A percentile compares a stretch with the other conserved stretches of the same genome.
These are phyloP conservation scores for Halcyon smyrnensis DNA, from an alignment of 2,797 vertebrate genomes.

Conservation along the genomic window DNA sequence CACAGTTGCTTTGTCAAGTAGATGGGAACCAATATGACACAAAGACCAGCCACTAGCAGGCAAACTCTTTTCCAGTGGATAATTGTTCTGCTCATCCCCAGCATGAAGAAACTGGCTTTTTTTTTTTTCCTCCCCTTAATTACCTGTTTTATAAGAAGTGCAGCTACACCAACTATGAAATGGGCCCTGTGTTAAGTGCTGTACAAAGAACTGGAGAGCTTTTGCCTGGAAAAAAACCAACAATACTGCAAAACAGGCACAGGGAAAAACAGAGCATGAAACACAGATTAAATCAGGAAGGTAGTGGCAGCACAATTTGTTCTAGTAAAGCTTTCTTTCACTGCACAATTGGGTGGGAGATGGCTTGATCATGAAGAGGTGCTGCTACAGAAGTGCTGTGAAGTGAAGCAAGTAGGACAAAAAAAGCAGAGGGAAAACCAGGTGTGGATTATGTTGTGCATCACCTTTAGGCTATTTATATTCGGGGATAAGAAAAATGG, in stretches of 20 bases:
- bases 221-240: not conserved
- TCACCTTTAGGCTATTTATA: not conserved
- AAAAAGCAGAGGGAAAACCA: not conserved
- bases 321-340: not conserved
- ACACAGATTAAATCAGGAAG: not conserved
- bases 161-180: not conserved
- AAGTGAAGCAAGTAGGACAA: not conserved
- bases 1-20: not conserved
- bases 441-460: not conserved
- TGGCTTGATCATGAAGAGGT: not conserved
- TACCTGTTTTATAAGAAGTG: not conserved
- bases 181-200: not conserved
- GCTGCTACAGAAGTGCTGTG: not conserved
- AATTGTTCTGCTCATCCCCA: not conserved
- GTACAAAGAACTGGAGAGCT: not conserved
- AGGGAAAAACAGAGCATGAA: not conserved
- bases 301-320: not conserved
- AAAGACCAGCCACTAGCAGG: not conserved
- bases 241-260: not conserved
- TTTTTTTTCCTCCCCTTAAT: not conserved
- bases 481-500: not conserved
- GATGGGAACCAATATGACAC: not conserved
- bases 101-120: rapidly evolving
- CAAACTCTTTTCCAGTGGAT: not conserved
- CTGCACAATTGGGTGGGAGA: not conserved